These are phyloP conservation scores for Brachirus orientalis DNA, from an alignment of 2,113 vertebrate genomes.

Conservation along the genomic window DNA sequence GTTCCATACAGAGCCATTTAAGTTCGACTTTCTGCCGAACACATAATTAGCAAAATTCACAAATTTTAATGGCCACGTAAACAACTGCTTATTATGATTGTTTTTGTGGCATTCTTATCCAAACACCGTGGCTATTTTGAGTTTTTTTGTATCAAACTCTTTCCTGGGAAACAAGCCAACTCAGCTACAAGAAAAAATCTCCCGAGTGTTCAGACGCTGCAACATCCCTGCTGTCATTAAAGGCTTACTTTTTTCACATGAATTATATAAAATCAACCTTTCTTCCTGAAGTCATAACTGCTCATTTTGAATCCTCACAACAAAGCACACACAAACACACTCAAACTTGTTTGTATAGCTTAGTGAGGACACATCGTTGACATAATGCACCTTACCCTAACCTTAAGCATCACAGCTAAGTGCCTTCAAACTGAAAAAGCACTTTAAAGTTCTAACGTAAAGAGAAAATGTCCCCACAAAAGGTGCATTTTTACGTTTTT, in stretches of 20 bases:
- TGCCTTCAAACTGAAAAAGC: too few species aligned
- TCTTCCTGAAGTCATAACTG: not conserved
- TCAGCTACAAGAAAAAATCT: not conserved
- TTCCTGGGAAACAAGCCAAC: constrained; percentile 15
- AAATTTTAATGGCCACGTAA: not conserved
- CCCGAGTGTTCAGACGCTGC: too few species aligned
- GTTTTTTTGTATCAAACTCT: constrained; percentile 5
- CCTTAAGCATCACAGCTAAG: too few species aligned
- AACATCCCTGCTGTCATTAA: constrained; percentile 4
- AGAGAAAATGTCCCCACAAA: too few species aligned
- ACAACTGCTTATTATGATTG: not conserved
- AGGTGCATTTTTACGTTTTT: too few species aligned
- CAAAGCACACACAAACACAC: not conserved
- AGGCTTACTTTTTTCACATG: not conserved
- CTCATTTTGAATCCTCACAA: constrained; percentile 11
- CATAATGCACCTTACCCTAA: too few species aligned
- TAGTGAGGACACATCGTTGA: too few species aligned
- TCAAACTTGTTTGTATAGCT: not conserved
- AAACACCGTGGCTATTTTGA: not conserved
- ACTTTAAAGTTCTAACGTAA: too few species aligned
- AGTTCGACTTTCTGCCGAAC: too few species aligned
- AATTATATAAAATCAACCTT: not conserved
- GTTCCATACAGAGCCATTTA: too few species aligned
- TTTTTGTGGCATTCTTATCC: not conserved
- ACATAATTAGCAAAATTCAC: not conserved